Base-by-base conservation (phyloP, 2,888 invertebrate genomes). In the Cyclophora albipunctata region DNA sequence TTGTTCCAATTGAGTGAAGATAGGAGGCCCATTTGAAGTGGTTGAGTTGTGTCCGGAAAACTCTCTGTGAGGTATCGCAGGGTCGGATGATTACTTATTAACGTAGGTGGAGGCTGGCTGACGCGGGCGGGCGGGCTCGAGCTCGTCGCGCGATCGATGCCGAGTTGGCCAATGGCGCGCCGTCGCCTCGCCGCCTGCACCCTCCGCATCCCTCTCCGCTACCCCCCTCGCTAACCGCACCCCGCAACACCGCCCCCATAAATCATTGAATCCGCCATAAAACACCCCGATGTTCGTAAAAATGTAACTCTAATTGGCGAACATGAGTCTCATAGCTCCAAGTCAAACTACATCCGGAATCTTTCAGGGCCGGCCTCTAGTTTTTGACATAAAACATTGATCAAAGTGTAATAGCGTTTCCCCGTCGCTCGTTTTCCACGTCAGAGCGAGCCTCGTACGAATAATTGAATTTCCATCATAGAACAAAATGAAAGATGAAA, bases 61-160 rank as follows among this genome's bases (percentile, higher is more conserved):
- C 81, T 86, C 81, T 86, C 78, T 80, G 78, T 78, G 81, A 86
- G 86, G 85, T 83, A 84, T 81, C 79, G 78, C 84, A 78, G 84
- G 84, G 82, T 84, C 83, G 85, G 80, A 85, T 85, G 86, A 88
- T 87, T 88, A 87, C 88, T 88, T 88, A 88, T 88, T 88, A 88
- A 87, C 87, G 86, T 87, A 84, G 88, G 85, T 86, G 87, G 86
- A 85, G 88, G 85, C 79, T 79, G 84, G 82, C 73, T 75, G 81
- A 79, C 79, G 73, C 85, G 85, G 87, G 85, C 84, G 84, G 85
- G 86, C 75, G 83, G 78, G 79, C 74, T 61, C 60, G 75, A 81
- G 81, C 79, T 80, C 81, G 79, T 74, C 80, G 79, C 67, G 78
- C 86, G 88, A 88, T 89, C 88, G 88, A 88, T 89, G 86, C 81